phyloP scores from a whole-genome alignment of 2,113 vertebrate species.

The Neolamprologus toae region DNA sequence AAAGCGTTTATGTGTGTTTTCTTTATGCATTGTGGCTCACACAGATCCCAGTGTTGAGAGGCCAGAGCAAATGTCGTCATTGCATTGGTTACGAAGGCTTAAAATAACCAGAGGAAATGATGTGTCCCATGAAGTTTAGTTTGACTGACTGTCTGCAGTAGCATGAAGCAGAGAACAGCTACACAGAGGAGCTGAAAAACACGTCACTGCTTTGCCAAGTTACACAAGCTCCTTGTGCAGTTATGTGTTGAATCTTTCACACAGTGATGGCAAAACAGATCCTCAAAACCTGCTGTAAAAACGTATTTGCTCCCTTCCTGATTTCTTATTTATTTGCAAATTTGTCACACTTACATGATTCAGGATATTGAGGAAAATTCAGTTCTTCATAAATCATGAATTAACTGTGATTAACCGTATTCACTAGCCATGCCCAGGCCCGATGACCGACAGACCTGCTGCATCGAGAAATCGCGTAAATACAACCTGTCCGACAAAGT shows the following conservation, averaged over 20 bases:
- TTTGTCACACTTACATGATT: neutral
- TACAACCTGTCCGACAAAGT: neutral
- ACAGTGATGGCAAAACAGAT: neutral
- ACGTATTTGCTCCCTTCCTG: neutral
- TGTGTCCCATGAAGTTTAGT: constrained; percentile 26
- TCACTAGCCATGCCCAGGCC: neutral
- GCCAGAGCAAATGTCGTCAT: constrained; percentile 42
- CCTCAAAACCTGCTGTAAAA: neutral
- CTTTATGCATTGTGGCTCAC: constrained; percentile 26
- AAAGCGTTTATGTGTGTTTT: neutral
- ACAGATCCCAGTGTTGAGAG: constrained; percentile 41
- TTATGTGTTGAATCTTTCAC: neutral
- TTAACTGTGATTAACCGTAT: neutral
- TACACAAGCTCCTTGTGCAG: constrained; percentile 27
- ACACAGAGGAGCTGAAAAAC: neutral
- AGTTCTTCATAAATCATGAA: neutral
- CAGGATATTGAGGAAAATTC: neutral
- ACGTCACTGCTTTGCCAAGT: neutral
- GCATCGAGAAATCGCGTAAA: neutral
- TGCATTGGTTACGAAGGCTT: constrained; percentile 9
- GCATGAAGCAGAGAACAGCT: constrained; percentile 10
- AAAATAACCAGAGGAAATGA: constrained; percentile 62
- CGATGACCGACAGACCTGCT: neutral
- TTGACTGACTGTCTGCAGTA: constrained; percentile 10
- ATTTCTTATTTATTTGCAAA: neutral